Conservation (phyloP, 1,140 invertebrate species). For the Drosophila erecta region DNA sequence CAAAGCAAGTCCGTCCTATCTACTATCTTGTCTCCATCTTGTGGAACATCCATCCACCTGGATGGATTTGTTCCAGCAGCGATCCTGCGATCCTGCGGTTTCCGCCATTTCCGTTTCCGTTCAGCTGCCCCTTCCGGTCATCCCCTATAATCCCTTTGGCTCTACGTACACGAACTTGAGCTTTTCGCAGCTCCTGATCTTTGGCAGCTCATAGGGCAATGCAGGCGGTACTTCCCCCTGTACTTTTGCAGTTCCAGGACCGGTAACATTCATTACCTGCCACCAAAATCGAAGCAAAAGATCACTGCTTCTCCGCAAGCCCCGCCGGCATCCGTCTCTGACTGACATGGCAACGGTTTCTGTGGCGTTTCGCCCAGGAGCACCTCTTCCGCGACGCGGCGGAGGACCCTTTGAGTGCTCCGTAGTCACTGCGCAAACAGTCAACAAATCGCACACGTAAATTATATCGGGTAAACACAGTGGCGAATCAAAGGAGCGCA, state of each 20-base stretch:
- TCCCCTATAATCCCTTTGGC: too few species aligned
- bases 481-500: constrained; percentile 13
- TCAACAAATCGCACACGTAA: constrained; percentile 43
- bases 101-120: too few species aligned
- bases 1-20: constrained; percentile 1
- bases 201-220: too few species aligned
- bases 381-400: background rate
- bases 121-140: too few species aligned
- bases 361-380: background rate
- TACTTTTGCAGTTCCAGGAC: background rate
- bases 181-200: background rate
- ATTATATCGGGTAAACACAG: constrained; percentile 40
- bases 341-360: background rate
- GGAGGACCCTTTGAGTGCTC: constrained; percentile 18
- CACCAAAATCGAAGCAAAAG: constrained; percentile 12
- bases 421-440: constrained; percentile 18
- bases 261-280: constrained; percentile 12
- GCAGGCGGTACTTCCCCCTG: background rate
- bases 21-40: constrained; percentile 1
- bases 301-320: background rate
- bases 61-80: constrained; percentile 16
- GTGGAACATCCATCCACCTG: constrained; percentile 10
- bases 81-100: constrained; percentile 7
- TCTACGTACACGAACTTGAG: too few species aligned
- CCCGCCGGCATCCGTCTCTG: background rate